phyloP scores from a whole-genome alignment of 2,113 vertebrate genomes.

The Taurulus bubalis region DNA sequence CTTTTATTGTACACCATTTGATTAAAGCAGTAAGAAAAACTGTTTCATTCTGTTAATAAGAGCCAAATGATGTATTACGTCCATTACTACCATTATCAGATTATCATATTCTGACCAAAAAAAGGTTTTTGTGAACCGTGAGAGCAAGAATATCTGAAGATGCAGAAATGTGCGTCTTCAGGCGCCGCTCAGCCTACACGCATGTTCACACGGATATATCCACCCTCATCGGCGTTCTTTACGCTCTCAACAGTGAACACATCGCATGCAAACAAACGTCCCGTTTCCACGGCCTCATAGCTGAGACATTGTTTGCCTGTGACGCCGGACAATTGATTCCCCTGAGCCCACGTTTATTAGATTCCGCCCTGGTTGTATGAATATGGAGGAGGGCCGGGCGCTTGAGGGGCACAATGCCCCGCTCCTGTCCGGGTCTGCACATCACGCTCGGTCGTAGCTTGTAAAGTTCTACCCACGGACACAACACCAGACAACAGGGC shows the following conservation, averaged over 20 bases:
- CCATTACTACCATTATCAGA: background rate
- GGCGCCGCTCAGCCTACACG: conserved; percentile 36
- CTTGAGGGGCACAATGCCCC: conserved; percentile 70
- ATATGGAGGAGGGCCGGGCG: conserved; percentile 75
- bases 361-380: conserved; percentile 78
- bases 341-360: conserved; percentile 74
- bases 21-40: background rate
- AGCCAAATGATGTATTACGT: background rate
- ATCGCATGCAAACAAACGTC: conserved; percentile 28
- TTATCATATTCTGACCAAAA: background rate
- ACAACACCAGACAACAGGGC: conserved; percentile 59
- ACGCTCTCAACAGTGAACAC: conserved; percentile 32
- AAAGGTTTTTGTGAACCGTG: background rate
- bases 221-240: conserved; percentile 34
- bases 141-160: background rate
- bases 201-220: conserved; percentile 59
- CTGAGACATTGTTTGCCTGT: conserved; percentile 65
- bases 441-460: conserved; percentile 53
- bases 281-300: conserved; percentile 51
- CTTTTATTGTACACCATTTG: background rate
- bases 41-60: background rate
- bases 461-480: conserved; percentile 69
- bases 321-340: conserved; percentile 64
- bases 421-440: conserved; percentile 58
- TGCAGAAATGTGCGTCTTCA: conserved; percentile 30